A percentile compares a stretch with the other conserved stretches of the same genome.
Conservation (phyloP, 2,797 vertebrate genomes). For the Coregonus ussuriensis region DNA sequence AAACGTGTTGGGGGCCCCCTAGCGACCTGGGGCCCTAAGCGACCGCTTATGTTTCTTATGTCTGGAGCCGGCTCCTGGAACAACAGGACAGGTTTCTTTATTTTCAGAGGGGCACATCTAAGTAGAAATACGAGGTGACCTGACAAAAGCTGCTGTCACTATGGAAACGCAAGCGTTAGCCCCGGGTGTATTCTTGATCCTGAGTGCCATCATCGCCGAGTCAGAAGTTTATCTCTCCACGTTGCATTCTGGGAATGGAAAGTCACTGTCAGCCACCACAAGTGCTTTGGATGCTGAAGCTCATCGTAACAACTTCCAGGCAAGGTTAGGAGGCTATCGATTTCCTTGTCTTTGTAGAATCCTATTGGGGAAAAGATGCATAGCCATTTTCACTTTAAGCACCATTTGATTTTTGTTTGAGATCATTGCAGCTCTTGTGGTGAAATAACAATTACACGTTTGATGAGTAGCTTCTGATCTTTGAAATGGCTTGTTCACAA, state of each 20-base stretch:
- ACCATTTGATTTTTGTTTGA: conserved; percentile 32
- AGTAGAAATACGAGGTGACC: conserved; percentile 51
- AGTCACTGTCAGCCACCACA: not conserved
- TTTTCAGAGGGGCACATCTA: conserved; percentile 23
- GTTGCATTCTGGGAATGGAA: conserved; percentile 12
- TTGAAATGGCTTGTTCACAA: conserved; percentile 1
- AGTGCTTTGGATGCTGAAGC: conserved; percentile 5
- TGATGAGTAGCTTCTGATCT: conserved; percentile 3
- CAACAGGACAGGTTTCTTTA: not conserved
- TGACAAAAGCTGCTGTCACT: conserved; percentile 14
- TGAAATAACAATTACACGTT: conserved; percentile 4
- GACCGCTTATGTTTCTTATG: too few species aligned
- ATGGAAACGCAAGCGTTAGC: not conserved
- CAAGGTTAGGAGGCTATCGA: conserved; percentile 37
- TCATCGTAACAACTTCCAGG: conserved; percentile 15
- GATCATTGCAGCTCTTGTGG: conserved; percentile 23
- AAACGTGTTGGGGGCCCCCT: too few species aligned
- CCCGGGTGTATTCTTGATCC: conserved; percentile 12
- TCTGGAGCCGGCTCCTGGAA: too few species aligned
- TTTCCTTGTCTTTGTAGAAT: conserved; percentile 36
- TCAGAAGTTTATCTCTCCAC: conserved; percentile 2
- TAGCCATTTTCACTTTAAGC: conserved; percentile 9
- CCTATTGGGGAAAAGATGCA: conserved; percentile 13
- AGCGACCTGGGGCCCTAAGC: too few species aligned
- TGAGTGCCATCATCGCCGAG: not conserved